Conservation (phyloP, 2,888 invertebrate genomes). For the Allygus modestus region DNA sequence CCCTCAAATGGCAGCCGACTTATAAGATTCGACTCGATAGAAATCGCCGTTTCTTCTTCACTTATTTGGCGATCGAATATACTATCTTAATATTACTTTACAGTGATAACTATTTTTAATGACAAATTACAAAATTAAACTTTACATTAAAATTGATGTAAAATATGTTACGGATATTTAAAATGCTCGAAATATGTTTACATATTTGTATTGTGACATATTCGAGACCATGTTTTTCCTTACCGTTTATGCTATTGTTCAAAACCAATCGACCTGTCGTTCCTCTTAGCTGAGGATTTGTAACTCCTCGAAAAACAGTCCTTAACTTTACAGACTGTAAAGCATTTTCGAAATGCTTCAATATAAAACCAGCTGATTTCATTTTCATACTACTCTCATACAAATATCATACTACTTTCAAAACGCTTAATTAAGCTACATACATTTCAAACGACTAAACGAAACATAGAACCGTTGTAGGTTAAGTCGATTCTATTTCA, state of each 20-base stretch:
- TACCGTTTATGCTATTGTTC: not conserved
- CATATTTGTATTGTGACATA: not conserved
- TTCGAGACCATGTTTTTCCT: not conserved
- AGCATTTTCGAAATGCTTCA: not conserved
- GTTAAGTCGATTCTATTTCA: constrained; percentile 10
- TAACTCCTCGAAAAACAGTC: too few relatives aligned
- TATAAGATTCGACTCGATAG: not conserved
- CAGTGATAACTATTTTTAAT: constrained; percentile 25
- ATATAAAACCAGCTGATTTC: not conserved
- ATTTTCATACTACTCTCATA: not conserved
- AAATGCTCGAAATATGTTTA: constrained; percentile 9
- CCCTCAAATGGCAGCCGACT: not conserved
- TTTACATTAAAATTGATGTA: constrained; percentile 16
- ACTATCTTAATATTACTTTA: constrained; percentile 18
- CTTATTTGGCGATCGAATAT: constrained; percentile 10
- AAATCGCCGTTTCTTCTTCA: not conserved
- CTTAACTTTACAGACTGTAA: not conserved
- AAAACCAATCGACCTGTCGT: too few relatives aligned
- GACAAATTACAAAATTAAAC: constrained; percentile 6
- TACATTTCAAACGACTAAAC: constrained; percentile 3
- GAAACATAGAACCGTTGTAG: not conserved
- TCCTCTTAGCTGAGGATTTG: too few relatives aligned
- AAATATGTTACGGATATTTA: not conserved
- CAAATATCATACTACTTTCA: not conserved
- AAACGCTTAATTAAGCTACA: not conserved